Percentiles rank a stretch among this genome's conserved stretches.
Conservation (phyloP, 2,888 invertebrate genomes). For the Strigamia transsilvanica region DNA sequence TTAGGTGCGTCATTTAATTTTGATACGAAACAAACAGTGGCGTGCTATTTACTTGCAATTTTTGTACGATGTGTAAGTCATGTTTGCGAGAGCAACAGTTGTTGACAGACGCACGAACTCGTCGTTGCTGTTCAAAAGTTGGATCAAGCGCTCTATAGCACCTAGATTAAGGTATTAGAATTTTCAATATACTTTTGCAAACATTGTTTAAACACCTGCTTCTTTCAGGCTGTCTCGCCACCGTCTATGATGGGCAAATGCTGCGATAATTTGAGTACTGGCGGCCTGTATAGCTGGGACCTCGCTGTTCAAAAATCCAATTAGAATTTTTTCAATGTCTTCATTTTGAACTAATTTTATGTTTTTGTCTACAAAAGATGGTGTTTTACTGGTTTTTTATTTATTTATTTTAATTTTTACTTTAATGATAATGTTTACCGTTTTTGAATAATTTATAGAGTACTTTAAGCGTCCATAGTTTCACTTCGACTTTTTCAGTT, state of each 20-base stretch:
- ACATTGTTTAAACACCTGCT: background rate
- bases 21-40: background rate
- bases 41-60: background rate
- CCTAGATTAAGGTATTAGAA: background rate
- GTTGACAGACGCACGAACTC: background rate
- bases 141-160: background rate
- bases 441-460: conserved; percentile 9
- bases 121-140: background rate
- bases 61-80: background rate
- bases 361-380: conserved; percentile 5
- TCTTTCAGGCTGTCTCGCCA: conserved; percentile 12
- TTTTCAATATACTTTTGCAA: no score
- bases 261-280: background rate
- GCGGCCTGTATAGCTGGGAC: conserved; percentile 4
- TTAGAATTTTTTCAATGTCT: background rate
- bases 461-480: conserved; percentile 7
- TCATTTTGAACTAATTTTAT: conserved; percentile 25
- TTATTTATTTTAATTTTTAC: no score
- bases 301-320: background rate
- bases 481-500: conserved; percentile 2
- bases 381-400: no score
- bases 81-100: background rate
- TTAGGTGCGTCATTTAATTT: background rate
- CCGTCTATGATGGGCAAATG: background rate
- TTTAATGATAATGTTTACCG: background rate